These are phyloP conservation scores for Ciconia nigra DNA, from an alignment of 2,797 vertebrate species.

Conservation along the genomic window DNA sequence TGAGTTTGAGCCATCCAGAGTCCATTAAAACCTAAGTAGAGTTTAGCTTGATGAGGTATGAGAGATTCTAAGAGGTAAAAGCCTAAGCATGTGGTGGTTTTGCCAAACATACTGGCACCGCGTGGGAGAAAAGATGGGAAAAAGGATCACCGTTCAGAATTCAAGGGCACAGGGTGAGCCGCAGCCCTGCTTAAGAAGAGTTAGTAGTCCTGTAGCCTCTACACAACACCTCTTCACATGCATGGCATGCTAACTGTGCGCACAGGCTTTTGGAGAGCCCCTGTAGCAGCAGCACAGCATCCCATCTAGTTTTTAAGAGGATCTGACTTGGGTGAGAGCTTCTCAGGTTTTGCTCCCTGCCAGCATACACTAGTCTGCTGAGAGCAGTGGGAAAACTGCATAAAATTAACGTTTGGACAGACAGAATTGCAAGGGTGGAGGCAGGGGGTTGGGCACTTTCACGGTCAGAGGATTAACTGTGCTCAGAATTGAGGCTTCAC, in stretches of 20 bases:
- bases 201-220: not conserved
- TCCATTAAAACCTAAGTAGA: not conserved
- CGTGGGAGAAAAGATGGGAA: fast-evolving
- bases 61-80: not conserved
- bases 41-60: not conserved
- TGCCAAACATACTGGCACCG: not conserved
- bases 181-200: not conserved
- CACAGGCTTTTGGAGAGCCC: not conserved
- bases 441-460: not conserved
- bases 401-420: not conserved
- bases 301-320: not conserved
- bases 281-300: not conserved
- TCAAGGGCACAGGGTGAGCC: not conserved
- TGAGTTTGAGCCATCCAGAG: not conserved
- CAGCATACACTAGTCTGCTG: not conserved
- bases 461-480: not conserved
- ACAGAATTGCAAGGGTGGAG: not conserved
- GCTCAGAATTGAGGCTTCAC: not conserved
- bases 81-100: not conserved
- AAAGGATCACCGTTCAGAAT: not conserved
- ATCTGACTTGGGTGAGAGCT: not conserved
- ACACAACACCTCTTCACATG: fast-evolving
- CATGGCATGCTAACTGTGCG: fast-evolving
- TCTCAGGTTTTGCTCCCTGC: not conserved
- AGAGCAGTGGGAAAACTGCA: not conserved